These are phyloP conservation scores for Anhinga anhinga DNA, from an alignment of 2,113 vertebrate species.

Conservation along the genomic window DNA sequence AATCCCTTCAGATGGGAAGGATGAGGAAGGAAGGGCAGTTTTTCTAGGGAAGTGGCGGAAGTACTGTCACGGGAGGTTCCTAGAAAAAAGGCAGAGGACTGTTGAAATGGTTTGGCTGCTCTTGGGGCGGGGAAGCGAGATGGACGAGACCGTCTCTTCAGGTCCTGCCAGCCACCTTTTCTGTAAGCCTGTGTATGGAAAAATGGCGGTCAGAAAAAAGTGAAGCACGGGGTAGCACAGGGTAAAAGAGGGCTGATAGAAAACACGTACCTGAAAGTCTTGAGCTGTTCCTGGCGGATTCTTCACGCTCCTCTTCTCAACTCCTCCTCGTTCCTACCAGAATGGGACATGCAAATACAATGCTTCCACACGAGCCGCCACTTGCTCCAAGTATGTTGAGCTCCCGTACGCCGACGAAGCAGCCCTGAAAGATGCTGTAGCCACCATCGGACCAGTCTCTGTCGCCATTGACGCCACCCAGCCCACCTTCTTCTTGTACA, in stretches of 20 bases:
- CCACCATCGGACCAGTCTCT: slow-evolving; percentile 84
- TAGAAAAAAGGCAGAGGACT: background rate
- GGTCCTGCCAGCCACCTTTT: background rate
- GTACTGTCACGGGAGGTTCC: background rate
- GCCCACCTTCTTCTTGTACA: slow-evolving; percentile 79
- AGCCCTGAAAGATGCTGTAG: slow-evolving; percentile 75
- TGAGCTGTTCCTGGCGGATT: background rate
- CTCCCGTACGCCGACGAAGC: slow-evolving; percentile 71
- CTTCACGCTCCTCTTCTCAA: background rate
- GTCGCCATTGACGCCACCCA: slow-evolving; percentile 84
- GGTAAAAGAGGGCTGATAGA: background rate
- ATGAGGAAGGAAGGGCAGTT: background rate
- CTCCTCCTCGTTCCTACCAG: slow-evolving; percentile 48
- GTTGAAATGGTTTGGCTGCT: background rate
- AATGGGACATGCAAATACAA: slow-evolving; percentile 78
- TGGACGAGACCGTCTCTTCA: background rate
- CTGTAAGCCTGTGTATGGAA: too few relatives aligned
- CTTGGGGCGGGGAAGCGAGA: background rate
- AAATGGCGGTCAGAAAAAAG: background rate
- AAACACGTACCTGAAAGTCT: rapidly evolving
- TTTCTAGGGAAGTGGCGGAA: background rate
- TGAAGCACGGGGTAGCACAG: rapidly evolving
- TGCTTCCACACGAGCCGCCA: slow-evolving; percentile 72
- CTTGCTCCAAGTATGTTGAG: slow-evolving; percentile 77
- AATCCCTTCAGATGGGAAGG: background rate